A percentile compares a stretch with the other conserved stretches of the same genome.
These are phyloP conservation scores for Mirounga angustirostris DNA, from an alignment of 2,113 vertebrate genomes.

Conservation along the genomic window DNA sequence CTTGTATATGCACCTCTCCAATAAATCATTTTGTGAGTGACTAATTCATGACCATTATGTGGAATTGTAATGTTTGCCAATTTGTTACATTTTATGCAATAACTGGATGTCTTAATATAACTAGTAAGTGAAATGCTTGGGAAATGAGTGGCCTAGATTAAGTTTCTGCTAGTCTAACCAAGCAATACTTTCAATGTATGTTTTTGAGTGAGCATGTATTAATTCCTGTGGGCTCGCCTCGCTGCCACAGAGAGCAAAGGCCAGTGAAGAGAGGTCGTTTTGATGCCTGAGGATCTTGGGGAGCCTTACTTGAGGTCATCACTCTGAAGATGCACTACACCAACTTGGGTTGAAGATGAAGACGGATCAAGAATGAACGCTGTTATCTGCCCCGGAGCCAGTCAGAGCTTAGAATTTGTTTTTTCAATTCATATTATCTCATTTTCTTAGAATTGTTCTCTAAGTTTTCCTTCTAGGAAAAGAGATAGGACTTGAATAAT, in stretches of 20 bases:
- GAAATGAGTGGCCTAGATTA: not conserved
- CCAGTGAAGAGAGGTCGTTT: not conserved
- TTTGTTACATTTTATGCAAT: not conserved
- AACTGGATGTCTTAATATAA: not conserved
- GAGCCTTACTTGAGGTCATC: no score
- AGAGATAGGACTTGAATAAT: not conserved
- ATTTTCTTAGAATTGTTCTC: not conserved
- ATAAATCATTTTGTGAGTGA: not conserved
- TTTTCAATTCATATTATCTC: not conserved
- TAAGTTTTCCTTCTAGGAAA: not conserved
- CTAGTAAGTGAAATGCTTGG: not conserved
- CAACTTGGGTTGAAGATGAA: no score
- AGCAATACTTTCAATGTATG: not conserved
- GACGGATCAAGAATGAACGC: no score
- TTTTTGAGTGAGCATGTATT: not conserved
- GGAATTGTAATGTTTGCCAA: not conserved
- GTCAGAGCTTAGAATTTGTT: not conserved
- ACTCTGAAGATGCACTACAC: not conserved
- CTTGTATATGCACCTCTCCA: no score
- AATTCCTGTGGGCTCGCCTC: accelerated
- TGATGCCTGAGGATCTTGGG: no score
- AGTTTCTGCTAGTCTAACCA: not conserved
- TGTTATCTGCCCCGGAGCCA: not conserved
- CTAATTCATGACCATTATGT: not conserved
- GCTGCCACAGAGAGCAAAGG: not conserved